phyloP scores from a whole-genome alignment of 2,888 invertebrate genomes.

The Rutpela maculata region DNA sequence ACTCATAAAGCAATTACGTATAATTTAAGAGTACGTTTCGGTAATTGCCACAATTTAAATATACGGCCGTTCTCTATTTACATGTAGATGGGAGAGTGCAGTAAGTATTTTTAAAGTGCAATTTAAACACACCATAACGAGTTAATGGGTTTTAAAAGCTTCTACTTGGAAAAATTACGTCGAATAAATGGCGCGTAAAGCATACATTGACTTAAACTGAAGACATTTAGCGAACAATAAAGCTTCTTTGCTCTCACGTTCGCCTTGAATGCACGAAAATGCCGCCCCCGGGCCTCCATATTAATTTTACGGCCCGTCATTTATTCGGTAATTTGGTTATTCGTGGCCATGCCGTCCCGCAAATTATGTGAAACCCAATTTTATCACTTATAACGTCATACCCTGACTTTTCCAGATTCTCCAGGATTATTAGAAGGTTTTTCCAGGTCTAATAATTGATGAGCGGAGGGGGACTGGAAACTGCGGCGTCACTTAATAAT shows the following conservation, averaged over 20 bases:
- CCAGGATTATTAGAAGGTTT: too few species aligned
- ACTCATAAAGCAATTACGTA: neutral
- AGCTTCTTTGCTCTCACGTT: slow-evolving; percentile 39
- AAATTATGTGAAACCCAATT: neutral
- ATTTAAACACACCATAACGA: slow-evolving; percentile 51
- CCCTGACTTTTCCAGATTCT: too few species aligned
- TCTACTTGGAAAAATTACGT: slow-evolving; percentile 52
- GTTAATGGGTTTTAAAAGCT: slow-evolving; percentile 52
- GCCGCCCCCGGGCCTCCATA: slow-evolving; percentile 2
- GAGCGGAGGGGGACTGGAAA: too few species aligned
- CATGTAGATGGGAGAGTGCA: slow-evolving; percentile 41
- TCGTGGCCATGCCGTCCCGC: neutral
- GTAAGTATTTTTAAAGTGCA: slow-evolving; percentile 47
- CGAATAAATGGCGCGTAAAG: slow-evolving; percentile 47
- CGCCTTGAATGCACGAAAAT: slow-evolving; percentile 3
- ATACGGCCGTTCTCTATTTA: slow-evolving; percentile 33
- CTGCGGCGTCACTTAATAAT: too few species aligned
- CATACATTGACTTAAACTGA: slow-evolving; percentile 49
- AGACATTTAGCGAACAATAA: slow-evolving; percentile 50
- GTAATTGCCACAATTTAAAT: slow-evolving; percentile 15
- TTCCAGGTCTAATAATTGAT: too few species aligned
- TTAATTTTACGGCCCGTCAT: neutral
- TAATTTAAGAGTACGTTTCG: neutral
- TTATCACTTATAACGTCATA: slow-evolving; percentile 1
- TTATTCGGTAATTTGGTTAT: slow-evolving; percentile 1